phyloP scores from a whole-genome alignment of 2,888 invertebrate genomes.

The Drosophila crucigera region DNA sequence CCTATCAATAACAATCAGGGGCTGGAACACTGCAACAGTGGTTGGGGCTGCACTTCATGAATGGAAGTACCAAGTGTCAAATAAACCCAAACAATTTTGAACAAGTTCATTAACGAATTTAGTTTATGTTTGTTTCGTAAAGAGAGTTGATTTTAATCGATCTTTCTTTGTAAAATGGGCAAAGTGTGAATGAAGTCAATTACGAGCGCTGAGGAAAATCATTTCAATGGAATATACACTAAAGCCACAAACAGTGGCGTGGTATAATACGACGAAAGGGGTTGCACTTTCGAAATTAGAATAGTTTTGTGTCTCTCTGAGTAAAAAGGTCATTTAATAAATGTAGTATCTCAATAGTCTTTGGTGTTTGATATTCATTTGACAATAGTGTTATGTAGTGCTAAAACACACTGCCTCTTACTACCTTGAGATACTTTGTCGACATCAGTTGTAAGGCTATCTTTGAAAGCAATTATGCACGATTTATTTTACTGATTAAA shows the following conservation, averaged over 20 bases:
- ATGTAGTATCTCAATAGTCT: neutral
- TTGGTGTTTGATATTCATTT: neutral
- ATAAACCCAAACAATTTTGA: constrained; percentile 37
- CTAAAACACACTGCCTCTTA: neutral
- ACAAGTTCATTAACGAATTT: constrained; percentile 75
- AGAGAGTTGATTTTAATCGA: constrained; percentile 69
- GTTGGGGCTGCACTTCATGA: constrained; percentile 43
- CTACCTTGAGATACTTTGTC: neutral
- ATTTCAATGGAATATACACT: constrained; percentile 57
- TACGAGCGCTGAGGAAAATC: constrained; percentile 43
- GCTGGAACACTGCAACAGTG: constrained; percentile 16
- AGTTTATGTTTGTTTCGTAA: constrained; percentile 34
- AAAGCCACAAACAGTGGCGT: constrained; percentile 28
- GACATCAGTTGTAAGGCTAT: no score
- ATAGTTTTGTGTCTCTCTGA: neutral
- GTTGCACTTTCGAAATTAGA: neutral
- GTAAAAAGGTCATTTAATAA: neutral
- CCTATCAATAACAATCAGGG: constrained; percentile 66
- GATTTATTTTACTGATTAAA: neutral
- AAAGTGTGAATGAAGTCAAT: constrained; percentile 75
- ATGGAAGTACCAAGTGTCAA: constrained; percentile 54
- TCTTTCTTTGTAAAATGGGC: constrained; percentile 59
- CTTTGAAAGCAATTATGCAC: no score
- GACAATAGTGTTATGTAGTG: neutral
- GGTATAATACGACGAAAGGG: neutral